Conservation (phyloP, 2,888 invertebrate species). For the Deroplatys truncata region DNA sequence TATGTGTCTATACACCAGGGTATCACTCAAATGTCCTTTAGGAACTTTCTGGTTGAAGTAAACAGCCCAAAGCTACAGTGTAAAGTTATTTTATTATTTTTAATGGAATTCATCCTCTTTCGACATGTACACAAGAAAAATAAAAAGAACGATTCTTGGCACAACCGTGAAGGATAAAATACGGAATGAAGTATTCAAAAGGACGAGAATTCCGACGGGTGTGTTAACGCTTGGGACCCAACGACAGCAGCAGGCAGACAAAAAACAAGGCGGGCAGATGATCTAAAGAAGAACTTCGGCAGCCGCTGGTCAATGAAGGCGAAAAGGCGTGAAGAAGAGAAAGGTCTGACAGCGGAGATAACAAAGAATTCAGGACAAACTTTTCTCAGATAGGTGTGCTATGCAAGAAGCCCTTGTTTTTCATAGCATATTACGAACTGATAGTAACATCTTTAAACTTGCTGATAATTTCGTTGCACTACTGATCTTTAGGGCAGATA, state of each 20-base stretch:
- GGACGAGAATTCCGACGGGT: not conserved
- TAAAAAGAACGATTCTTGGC: not conserved
- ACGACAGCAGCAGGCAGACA: not conserved
- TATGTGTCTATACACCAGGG: no score
- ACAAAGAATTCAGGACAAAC: not conserved
- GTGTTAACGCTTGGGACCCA: not conserved
- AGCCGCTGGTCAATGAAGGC: not conserved
- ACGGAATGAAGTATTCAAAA: not conserved
- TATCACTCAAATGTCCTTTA: no score
- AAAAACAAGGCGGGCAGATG: not conserved
- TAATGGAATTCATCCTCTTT: no score
- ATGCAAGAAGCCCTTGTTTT: not conserved
- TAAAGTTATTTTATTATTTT: no score
- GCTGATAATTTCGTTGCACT: not conserved
- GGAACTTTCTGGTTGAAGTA: no score
- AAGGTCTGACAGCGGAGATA: not conserved
- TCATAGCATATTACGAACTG: not conserved
- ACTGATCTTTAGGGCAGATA: no score
- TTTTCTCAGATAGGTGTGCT: not conserved
- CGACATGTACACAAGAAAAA: not conserved
- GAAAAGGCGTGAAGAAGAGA: not conserved
- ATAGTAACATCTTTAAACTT: not conserved
- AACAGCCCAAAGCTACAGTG: no score
- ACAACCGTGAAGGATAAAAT: not conserved
- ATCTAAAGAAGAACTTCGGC: not conserved